Evolutionary conservation across 2,797 vertebrate genomes (phyloP).

Genomic region (Premnoplex brunnescens): DNA sequence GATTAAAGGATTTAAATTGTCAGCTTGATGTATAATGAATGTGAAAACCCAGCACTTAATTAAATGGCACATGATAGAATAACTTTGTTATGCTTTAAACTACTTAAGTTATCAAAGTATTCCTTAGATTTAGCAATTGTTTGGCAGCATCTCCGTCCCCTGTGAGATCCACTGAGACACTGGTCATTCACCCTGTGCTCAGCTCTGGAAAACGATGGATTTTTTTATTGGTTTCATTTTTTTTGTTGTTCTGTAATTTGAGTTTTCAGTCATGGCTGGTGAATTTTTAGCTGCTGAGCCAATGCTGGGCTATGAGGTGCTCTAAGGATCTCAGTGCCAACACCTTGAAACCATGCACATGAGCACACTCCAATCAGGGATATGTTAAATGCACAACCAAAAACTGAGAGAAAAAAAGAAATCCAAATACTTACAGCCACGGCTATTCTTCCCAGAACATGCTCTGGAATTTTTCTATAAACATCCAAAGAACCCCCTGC

Average conservation of each 20-base stretch:
- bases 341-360: background rate
- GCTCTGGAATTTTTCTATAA: conserved; percentile 93
- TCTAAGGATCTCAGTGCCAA: background rate
- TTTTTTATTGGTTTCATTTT: background rate
- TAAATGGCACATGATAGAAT: conserved; percentile 79
- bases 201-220: background rate
- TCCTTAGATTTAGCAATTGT: conserved; percentile 75
- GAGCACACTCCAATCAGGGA: background rate
- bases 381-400: rapidly evolving
- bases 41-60: conserved; percentile 82
- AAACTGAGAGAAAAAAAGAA: background rate
- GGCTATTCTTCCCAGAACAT: conserved; percentile 93
- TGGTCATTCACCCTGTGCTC: conserved; percentile 2
- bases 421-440: conserved; percentile 86
- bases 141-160: conserved; percentile 50
- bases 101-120: conserved; percentile 69
- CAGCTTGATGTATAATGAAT: conserved; percentile 85
- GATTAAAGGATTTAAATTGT: conserved; percentile 87
- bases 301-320: background rate
- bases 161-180: background rate
- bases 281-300: background rate
- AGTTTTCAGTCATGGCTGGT: background rate
- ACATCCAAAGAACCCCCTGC: conserved; percentile 96
- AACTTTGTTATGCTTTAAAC: conserved; percentile 77
- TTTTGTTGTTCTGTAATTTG: background rate